Evolutionary conservation across 2,113 vertebrate genomes (phyloP).

Genomic region (Elgaria multicarinata): DNA sequence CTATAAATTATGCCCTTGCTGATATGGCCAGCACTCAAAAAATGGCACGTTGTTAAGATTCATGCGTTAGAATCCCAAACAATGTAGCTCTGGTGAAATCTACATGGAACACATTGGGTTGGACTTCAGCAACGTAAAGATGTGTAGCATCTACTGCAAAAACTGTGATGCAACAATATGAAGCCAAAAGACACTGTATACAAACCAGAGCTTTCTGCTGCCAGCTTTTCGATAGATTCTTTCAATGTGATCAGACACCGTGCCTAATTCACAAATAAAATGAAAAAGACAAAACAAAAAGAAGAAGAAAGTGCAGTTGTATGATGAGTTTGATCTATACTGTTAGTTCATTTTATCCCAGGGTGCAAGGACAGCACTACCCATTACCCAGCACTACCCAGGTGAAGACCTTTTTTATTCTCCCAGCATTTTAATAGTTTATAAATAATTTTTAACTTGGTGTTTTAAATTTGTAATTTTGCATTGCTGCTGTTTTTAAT

Average conservation of each 20-base stretch:
- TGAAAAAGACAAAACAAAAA: conserved; percentile 31
- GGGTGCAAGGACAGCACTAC: conserved; percentile 17
- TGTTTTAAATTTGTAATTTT: too few relatives aligned
- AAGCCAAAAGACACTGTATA: conserved; percentile 61
- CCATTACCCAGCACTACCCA: too few relatives aligned
- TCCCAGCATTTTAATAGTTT: too few relatives aligned
- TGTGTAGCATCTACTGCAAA: neutral
- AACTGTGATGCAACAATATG: neutral
- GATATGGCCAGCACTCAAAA: neutral
- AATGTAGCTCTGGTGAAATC: neutral
- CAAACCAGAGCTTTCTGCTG: conserved; percentile 97
- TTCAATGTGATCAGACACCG: conserved; percentile 90
- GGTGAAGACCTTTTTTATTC: too few relatives aligned
- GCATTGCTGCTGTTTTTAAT: too few relatives aligned
- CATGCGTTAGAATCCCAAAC: neutral
- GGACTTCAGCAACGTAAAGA: neutral
- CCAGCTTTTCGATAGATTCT: conserved; percentile 95
- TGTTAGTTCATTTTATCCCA: conserved; percentile 12
- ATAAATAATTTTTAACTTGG: too few relatives aligned
- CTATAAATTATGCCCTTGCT: neutral
- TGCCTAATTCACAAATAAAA: conserved; percentile 75
- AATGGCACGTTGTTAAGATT: neutral
- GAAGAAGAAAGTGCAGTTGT: neutral
- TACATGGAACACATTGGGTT: neutral
- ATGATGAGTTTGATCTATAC: conserved; percentile 14